Evolutionary conservation across 2,888 invertebrate species (phyloP).

Genomic region (Patella depressa): DNA sequence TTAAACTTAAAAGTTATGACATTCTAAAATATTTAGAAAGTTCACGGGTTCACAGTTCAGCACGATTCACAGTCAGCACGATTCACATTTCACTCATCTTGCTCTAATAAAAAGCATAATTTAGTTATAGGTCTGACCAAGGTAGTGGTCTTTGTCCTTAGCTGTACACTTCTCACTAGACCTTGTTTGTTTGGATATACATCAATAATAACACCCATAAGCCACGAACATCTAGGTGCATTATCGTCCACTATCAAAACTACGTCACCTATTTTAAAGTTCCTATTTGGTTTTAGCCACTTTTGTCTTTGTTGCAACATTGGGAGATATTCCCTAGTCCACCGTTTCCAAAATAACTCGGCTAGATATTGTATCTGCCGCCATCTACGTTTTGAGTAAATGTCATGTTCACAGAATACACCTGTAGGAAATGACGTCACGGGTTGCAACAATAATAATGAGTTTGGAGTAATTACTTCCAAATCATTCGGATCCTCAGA

Average conservation of each 20-base stretch:
- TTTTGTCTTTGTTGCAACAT: slow-evolving; percentile 25
- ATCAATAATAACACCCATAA: slow-evolving; percentile 15
- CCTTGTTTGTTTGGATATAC: slow-evolving; percentile 19
- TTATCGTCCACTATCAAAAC: slow-evolving; percentile 21
- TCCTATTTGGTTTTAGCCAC: slow-evolving; percentile 9
- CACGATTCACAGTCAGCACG: background rate
- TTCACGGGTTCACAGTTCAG: background rate
- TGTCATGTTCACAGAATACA: slow-evolving; percentile 15
- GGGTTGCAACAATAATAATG: slow-evolving; percentile 24
- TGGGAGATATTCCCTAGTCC: slow-evolving; percentile 24
- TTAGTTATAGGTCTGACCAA: slow-evolving; percentile 14
- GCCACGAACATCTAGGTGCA: slow-evolving; percentile 18
- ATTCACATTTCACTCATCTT: no score
- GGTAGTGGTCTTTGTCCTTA: slow-evolving; percentile 8
- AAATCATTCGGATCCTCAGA: slow-evolving; percentile 28
- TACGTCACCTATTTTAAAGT: slow-evolving; percentile 17
- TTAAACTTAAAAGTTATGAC: no score
- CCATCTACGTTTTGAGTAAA: slow-evolving; percentile 20
- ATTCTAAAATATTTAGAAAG: no score
- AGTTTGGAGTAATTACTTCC: slow-evolving; percentile 35
- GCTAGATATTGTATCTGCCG: slow-evolving; percentile 17
- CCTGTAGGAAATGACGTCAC: slow-evolving; percentile 13
- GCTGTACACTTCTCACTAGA: slow-evolving; percentile 15
- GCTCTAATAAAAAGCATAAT: background rate
- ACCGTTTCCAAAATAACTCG: slow-evolving; percentile 22